phyloP scores from a whole-genome alignment of 2,888 invertebrate genomes.

The Catocala sponsa region DNA sequence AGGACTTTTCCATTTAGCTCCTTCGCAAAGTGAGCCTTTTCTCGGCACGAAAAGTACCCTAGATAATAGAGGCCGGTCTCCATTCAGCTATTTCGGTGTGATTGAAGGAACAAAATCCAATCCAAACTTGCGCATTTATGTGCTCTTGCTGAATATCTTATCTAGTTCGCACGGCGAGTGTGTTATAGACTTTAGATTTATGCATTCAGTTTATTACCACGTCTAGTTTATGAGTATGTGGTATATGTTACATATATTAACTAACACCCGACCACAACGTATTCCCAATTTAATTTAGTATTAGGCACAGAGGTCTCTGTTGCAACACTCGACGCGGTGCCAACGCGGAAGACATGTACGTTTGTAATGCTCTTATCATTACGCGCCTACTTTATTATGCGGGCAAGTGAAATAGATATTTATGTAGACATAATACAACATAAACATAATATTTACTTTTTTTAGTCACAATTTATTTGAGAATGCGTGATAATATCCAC shows the following conservation, averaged over 20 bases:
- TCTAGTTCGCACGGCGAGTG: background rate
- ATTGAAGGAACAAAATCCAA: background rate
- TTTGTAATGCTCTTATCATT: constrained; percentile 25
- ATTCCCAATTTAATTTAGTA: constrained; percentile 19
- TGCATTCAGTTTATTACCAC: constrained; percentile 17
- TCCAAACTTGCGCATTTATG: background rate
- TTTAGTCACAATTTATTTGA: constrained; percentile 20
- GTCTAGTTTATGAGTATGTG: constrained; percentile 25
- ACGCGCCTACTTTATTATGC: constrained; percentile 19
- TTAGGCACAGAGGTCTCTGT: constrained; percentile 7
- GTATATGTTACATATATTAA: constrained; percentile 13
- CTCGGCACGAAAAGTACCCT: background rate
- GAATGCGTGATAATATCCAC: constrained; percentile 36
- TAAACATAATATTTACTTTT: constrained; percentile 31
- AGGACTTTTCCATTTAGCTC: too few relatives aligned
- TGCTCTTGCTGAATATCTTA: background rate
- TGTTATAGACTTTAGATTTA: constrained; percentile 3
- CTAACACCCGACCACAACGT: constrained; percentile 9
- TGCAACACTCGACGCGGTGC: constrained; percentile 6
- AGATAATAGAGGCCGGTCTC: background rate
- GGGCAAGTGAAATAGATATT: constrained; percentile 26
- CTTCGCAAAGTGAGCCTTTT: too few relatives aligned
- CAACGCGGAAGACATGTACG: constrained; percentile 14
- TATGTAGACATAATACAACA: constrained; percentile 16
- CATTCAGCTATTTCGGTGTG: background rate